These are phyloP conservation scores for Sebastes glaucus DNA, from an alignment of 2,797 vertebrate species.

Conservation along the genomic window DNA sequence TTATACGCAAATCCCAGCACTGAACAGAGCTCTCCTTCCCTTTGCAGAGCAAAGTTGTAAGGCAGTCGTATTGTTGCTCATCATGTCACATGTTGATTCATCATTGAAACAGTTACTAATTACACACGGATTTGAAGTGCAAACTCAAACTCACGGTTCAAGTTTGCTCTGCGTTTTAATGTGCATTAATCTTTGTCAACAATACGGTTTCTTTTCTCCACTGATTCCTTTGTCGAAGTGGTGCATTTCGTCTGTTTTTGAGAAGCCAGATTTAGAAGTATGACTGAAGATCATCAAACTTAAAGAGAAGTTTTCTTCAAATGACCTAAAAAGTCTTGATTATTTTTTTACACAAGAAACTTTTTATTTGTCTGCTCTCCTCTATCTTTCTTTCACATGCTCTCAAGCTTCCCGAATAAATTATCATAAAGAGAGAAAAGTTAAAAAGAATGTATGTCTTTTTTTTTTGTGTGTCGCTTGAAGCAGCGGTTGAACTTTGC, in stretches of 20 bases:
- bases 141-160: neutral
- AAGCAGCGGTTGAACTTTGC: constrained; percentile 29
- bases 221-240: neutral
- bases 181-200: neutral
- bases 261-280: neutral
- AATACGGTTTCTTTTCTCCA: neutral
- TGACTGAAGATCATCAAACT: neutral
- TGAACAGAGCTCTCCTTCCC: neutral
- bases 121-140: neutral
- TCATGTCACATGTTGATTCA: neutral
- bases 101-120: neutral
- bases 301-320: neutral
- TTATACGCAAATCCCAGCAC: neutral
- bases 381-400: neutral
- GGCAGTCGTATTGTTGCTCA: too few relatives aligned
- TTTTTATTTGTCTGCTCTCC: neutral
- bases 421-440: neutral
- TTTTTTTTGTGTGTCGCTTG: neutral
- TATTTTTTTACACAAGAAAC: neutral
- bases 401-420: constrained; percentile 7
- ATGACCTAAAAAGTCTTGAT: neutral
- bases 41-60: neutral
- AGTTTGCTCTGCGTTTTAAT: neutral
- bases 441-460: neutral
- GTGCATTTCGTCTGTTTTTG: neutral